Base-by-base conservation (phyloP, 2,888 invertebrate species). In the Drosophila quinaria region DNA sequence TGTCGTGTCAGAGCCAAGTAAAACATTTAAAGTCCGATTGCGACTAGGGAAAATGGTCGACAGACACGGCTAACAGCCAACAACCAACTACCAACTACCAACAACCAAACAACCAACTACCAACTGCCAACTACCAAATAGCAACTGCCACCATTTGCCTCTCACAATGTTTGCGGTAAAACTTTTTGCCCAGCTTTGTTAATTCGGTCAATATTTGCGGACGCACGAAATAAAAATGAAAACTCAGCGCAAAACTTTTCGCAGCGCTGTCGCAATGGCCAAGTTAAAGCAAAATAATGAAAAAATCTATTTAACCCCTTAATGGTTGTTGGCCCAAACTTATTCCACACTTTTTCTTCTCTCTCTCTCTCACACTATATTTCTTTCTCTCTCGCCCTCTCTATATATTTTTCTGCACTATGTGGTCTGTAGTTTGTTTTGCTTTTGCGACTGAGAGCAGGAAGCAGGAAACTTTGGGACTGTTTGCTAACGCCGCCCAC, bases 151-250 rank as follows among this genome's bases (percentile, higher is more conserved):
- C 58, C 65, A 71, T 69, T 82, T 68, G 66, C 64, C 29, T 65
- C 58, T 71, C 68, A 55, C 70, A 63, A 69, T 84, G 77, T 73
- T 74, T 89, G 87, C 71, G 73, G 87, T 65, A 55, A 73, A 86
- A 76, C 65, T 59, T 88, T 84, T 70, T 51, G 65, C 74, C 17
- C 78, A 74, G 88, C 75, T 89, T 90, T 87, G 89, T 90, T 90
- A 90, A 87, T 87, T 90, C 90, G 90, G 90, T 90, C 87, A 87
- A 86, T 90, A 90, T 90, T 88, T 90, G 87, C 87, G 79, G 84
- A 82, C 87, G 87, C 87, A 82, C 87, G 86, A 88, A 89, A 90
- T 89, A 89, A 90, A 87, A 88, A 84, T 89, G 90, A 82, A 90
- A 85, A 80, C 74, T 89, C 87, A 75, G 86, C 80, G 72, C 15